Evolutionary conservation across 2,113 vertebrate genomes (phyloP).

Genomic region (Hylia prasina): DNA sequence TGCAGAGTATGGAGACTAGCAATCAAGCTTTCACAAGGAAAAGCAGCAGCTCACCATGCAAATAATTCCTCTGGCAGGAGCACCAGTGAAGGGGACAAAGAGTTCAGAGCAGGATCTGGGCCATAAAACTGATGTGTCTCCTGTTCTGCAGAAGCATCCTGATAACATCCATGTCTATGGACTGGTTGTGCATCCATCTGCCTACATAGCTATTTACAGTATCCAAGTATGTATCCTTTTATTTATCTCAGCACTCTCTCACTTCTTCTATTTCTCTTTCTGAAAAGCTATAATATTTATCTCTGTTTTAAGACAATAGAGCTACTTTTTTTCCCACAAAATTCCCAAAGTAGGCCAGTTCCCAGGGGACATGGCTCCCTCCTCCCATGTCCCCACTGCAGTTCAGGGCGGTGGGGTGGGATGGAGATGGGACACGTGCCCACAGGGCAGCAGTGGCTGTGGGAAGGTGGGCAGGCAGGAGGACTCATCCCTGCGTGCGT

Average conservation of each 20-base stretch:
- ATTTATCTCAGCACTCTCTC: conserved; percentile 13
- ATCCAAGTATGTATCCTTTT: conserved; percentile 5
- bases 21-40: neutral
- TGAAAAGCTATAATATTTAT: conserved; percentile 11
- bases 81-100: neutral
- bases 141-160: neutral
- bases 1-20: neutral
- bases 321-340: neutral
- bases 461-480: neutral
- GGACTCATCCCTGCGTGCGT: accelerated
- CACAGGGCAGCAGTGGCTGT: neutral
- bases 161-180: neutral
- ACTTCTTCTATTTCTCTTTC: neutral
- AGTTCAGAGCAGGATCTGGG: neutral
- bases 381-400: neutral
- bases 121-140: neutral
- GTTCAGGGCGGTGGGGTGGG: neutral
- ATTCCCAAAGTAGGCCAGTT: conserved; percentile 37
- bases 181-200: neutral
- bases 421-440: neutral
- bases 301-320: conserved; percentile 39
- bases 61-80: neutral
- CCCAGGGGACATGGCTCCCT: neutral
- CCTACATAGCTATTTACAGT: neutral
- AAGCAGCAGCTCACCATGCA: neutral